These are phyloP conservation scores for Stenchaetothrips biformis DNA, from an alignment of 2,888 invertebrate species.

Conservation along the genomic window DNA sequence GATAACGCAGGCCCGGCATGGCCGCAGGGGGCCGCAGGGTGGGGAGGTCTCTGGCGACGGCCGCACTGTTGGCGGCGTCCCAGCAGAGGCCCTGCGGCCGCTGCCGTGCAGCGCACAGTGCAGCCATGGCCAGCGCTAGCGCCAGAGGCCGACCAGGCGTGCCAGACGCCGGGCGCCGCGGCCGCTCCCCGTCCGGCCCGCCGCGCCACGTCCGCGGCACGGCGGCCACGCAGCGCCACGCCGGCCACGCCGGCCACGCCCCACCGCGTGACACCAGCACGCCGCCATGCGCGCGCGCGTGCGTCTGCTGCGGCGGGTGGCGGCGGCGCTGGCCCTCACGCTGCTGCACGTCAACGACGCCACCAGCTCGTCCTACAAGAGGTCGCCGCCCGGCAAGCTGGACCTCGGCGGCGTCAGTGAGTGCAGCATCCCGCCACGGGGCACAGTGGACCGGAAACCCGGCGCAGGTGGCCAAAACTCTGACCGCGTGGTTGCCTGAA, in stretches of 20 bases:
- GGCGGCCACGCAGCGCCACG: neutral
- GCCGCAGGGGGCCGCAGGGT: too few relatives aligned
- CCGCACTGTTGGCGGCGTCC: too few relatives aligned
- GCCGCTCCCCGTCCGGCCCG: neutral
- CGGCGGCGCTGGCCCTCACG: neutral
- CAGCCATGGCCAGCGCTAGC: neutral
- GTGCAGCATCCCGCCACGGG: too few relatives aligned
- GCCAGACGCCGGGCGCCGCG: slow-evolving; percentile 1
- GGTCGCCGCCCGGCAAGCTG: too few relatives aligned
- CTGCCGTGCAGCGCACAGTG: neutral
- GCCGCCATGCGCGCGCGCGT: neutral
- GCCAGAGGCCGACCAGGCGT: neutral
- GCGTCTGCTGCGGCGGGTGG: neutral
- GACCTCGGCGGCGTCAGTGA: too few relatives aligned
- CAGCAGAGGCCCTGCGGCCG: too few relatives aligned
- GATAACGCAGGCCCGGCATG: too few relatives aligned
- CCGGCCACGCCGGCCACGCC: neutral
- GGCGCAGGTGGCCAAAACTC: too few relatives aligned
- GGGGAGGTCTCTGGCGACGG: too few relatives aligned
- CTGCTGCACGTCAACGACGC: neutral
- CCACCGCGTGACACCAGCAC: neutral
- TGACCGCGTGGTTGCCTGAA: too few relatives aligned
- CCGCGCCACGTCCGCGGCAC: neutral
- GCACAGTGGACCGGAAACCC: too few relatives aligned
- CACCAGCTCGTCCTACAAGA: too few relatives aligned